These are phyloP conservation scores for Archilochus colubris DNA, from an alignment of 2,113 vertebrate genomes.

Conservation along the genomic window DNA sequence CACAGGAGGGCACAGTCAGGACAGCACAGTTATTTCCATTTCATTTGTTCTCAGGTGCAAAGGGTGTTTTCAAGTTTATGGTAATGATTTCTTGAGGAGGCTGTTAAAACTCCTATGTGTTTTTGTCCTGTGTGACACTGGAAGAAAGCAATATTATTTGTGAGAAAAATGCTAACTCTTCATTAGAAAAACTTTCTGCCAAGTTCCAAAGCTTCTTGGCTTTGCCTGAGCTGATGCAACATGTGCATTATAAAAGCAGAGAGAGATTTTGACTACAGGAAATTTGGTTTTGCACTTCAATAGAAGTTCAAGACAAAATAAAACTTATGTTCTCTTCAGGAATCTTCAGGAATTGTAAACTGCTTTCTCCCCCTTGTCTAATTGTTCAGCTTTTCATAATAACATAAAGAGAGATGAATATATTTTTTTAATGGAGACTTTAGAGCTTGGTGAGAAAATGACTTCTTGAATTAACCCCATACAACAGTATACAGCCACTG, in stretches of 20 bases:
- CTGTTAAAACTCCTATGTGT: background rate
- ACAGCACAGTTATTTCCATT: background rate
- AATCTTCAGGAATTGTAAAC: background rate
- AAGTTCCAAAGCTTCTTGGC: background rate
- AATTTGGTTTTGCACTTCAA: constrained; percentile 26
- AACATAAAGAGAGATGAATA: background rate
- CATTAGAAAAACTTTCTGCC: constrained; percentile 1
- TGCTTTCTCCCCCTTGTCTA: background rate
- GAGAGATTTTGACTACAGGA: background rate
- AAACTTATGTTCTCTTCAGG: background rate
- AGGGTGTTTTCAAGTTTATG: background rate
- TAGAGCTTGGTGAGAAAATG: background rate
- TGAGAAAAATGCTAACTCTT: constrained; percentile 3
- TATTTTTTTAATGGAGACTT: background rate
- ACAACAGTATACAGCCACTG: background rate
- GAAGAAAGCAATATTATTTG: constrained; percentile 18
- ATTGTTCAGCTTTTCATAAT: background rate
- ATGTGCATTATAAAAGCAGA: background rate
- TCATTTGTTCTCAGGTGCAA: background rate
- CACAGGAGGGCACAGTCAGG: background rate
- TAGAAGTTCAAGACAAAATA: background rate
- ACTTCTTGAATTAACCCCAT: background rate
- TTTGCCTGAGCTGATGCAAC: background rate
- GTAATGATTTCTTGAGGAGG: background rate
- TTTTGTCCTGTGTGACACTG: background rate